phyloP scores from a whole-genome alignment of 2,797 vertebrate species.

The Lithobates sylvaticus region DNA sequence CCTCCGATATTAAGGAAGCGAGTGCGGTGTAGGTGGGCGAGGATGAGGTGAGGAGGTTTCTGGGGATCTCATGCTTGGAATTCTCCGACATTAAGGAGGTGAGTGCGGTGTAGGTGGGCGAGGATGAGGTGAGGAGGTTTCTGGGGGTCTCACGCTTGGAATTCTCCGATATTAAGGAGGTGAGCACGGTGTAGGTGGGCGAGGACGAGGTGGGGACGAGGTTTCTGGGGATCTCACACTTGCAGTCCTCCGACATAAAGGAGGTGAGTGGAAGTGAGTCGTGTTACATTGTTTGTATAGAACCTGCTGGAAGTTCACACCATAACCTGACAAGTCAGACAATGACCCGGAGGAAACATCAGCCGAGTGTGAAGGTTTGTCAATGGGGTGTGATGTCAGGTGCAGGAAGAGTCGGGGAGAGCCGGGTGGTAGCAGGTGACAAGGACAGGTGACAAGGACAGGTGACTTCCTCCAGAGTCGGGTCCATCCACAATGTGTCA shows the following conservation, averaged over 20 bases:
- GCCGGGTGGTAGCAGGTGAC: slow-evolving; percentile 31
- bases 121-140: too few species aligned
- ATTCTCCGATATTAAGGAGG: too few species aligned
- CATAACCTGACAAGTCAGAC: slow-evolving; percentile 30
- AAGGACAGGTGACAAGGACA: too few species aligned
- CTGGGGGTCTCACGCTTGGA: too few species aligned
- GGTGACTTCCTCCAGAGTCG: neutral
- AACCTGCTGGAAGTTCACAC: slow-evolving; percentile 35
- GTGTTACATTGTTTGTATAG: slow-evolving; percentile 49
- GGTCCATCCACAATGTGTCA: slow-evolving; percentile 25
- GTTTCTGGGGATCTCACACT: neutral
- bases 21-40: too few species aligned
- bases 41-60: too few species aligned
- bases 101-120: too few species aligned
- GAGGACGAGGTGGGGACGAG: neutral
- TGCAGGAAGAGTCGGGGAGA: slow-evolving; percentile 38
- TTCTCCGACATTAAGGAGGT: too few species aligned
- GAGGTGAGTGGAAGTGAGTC: slow-evolving; percentile 14
- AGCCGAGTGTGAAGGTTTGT: slow-evolving; percentile 55
- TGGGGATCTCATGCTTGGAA: too few species aligned
- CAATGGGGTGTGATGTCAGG: slow-evolving; percentile 53
- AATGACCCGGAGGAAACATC: slow-evolving; percentile 50
- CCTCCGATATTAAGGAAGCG: too few species aligned
- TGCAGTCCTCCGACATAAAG: slow-evolving; percentile 5
- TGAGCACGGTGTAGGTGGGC: too few species aligned